phyloP scores from a whole-genome alignment of 2,888 invertebrate genomes.

The Rhorus exstirpatorius region DNA sequence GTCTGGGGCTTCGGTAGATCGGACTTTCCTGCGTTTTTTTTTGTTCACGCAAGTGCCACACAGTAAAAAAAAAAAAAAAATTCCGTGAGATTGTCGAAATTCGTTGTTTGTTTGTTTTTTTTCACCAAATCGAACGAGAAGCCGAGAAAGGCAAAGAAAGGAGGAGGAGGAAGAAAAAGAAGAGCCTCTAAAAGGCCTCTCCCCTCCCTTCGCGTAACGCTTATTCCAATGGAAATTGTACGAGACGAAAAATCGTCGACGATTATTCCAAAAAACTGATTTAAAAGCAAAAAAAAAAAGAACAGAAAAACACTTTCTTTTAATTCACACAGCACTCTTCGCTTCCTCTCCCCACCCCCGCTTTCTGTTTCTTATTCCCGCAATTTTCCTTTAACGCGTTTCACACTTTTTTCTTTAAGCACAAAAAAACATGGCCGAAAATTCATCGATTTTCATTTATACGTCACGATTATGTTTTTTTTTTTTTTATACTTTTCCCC shows the following conservation, averaged over 20 bases:
- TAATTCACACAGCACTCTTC: slow-evolving; percentile 36
- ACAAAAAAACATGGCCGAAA: neutral
- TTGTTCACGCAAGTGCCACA: slow-evolving; percentile 64
- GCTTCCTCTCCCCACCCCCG: neutral
- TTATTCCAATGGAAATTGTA: slow-evolving; percentile 33
- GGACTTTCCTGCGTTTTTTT: slow-evolving; percentile 70
- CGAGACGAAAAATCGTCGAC: slow-evolving; percentile 39
- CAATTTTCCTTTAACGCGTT: too few species aligned
- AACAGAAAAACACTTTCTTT: slow-evolving; percentile 25
- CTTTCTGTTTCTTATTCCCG: slow-evolving; percentile 1
- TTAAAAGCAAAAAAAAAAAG: too few species aligned
- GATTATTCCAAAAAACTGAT: slow-evolving; percentile 33
- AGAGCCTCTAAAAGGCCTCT: slow-evolving; percentile 56
- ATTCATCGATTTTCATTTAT: neutral
- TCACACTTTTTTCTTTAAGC: slow-evolving; percentile 1
- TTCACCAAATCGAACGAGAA: slow-evolving; percentile 8
- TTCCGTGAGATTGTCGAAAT: slow-evolving; percentile 27
- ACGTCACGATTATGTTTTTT: neutral
- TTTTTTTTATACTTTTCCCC: neutral
- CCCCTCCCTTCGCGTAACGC: slow-evolving; percentile 53
- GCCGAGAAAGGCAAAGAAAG: neutral
- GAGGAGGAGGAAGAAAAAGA: slow-evolving; percentile 19
- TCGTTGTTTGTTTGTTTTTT: slow-evolving; percentile 5
- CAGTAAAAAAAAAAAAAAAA: slow-evolving; percentile 59
- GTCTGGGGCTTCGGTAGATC: slow-evolving; percentile 75